Evolutionary conservation across 2,888 invertebrate species (phyloP), one percentile per base, ranked within the genome.

Genomic region (Schrankia costaestrigalis): DNA sequence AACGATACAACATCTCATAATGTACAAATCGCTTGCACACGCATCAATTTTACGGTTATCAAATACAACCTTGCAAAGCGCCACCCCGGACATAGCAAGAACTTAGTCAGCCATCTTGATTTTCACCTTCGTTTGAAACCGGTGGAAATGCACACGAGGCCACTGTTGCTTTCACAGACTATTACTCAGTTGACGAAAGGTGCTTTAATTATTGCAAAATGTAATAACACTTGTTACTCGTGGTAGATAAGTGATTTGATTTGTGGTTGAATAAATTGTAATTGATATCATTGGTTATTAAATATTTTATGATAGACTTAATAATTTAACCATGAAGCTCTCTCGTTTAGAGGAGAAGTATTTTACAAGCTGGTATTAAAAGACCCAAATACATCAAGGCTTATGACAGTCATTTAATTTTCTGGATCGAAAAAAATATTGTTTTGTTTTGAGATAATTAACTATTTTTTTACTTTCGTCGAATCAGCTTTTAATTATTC

Each of bases 81-180:
- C 59, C 62, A 61, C 58, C 53, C 46, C 48, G 56, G 35, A 11
- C 11, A 24, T 25, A 28, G 11, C 21, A 21, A 26, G 56, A 60
- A 64, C 59, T 61, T 62, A 41, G 27, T 26, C 40, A 47, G 48
- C 55, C 45, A 60, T 58, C 53, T 59, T 55, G 41, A 46, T 77
- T 82, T 82, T 81, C 81, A 78, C 80, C 72, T 72, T 74, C 72
- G 62, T 57, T 58, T 37, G 9, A 42, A 56, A 55, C 47, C 46
- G 63, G 50, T 72, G 68, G 72, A 76, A 79, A 78, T 63, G 53
- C 61, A 54, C 53, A 63, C 68, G 56, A 71, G 67, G 69, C 68
- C 70, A 71, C 69, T 69, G 44, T 77, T 70, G 59, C 83, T 84
- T 83, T 84, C 80, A 61, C 69, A 50, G 51, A 35, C 49, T 25